Evolutionary conservation across 2,113 vertebrate species (phyloP).

Genomic region (Eptatretus burgeri): DNA sequence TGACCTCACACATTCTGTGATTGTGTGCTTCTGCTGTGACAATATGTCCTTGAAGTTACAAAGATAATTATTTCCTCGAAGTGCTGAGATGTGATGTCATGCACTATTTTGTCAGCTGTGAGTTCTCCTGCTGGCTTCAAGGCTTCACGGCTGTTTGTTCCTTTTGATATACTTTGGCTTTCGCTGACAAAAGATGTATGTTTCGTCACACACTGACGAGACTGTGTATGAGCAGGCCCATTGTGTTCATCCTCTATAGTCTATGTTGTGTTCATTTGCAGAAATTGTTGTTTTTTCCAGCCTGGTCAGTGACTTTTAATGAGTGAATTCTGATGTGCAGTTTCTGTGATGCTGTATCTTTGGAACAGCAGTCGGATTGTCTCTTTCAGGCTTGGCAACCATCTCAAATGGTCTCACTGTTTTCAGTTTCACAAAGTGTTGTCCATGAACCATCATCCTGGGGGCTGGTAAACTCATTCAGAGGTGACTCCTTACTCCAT

Average conservation of each 20-base stretch:
- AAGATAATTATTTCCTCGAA: not conserved
- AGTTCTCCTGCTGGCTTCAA: not conserved
- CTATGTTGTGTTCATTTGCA: not conserved
- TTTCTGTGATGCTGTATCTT: slow-evolving; percentile 1
- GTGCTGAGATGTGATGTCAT: not conserved
- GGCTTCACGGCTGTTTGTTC: slow-evolving; percentile 3
- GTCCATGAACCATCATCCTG: not conserved
- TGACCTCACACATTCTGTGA: slow-evolving; percentile 1
- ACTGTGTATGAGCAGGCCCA: too few species aligned
- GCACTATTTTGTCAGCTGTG: not conserved
- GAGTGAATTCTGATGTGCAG: slow-evolving; percentile 2
- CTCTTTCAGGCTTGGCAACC: not conserved
- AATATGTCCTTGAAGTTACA: not conserved
- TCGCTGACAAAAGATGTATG: not conserved
- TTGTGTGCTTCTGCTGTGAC: not conserved
- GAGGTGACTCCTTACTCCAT: not conserved
- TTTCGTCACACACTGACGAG: not conserved
- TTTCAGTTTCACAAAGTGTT: slow-evolving; percentile 1
- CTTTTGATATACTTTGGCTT: not conserved
- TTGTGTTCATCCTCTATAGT: too few species aligned
- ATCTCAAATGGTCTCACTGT: not conserved
- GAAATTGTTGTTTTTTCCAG: not conserved
- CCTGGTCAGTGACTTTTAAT: not conserved
- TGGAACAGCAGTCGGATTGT: slow-evolving; percentile 1
- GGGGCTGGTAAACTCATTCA: slow-evolving; percentile 2